Percentiles rank a stretch among this genome's conserved stretches.
These are phyloP conservation scores for Potorous gilbertii DNA, from an alignment of 2,797 vertebrate species.

Conservation along the genomic window DNA sequence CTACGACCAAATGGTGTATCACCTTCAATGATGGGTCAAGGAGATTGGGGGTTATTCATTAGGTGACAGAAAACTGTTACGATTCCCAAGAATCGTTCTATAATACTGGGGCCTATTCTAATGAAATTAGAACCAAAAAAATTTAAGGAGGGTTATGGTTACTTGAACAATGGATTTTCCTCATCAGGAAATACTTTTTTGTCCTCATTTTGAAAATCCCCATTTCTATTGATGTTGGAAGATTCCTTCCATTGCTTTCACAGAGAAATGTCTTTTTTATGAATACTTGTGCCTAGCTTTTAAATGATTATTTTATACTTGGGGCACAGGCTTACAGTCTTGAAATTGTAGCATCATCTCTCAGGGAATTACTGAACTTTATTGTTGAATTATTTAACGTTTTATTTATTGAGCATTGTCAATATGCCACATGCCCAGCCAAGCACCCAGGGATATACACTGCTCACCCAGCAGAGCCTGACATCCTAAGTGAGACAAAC, in stretches of 20 bases:
- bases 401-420: conserved; percentile 6
- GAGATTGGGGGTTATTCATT: neutral
- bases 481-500: conserved; percentile 37
- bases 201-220: neutral
- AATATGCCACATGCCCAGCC: neutral
- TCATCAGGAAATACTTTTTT: neutral
- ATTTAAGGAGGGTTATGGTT: neutral
- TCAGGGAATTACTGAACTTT: conserved; percentile 22
- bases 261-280: neutral
- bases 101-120: neutral
- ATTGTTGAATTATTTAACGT: conserved; percentile 6
- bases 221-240: neutral
- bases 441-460: neutral
- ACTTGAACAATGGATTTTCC: neutral
- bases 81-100: neutral
- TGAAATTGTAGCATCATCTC: neutral
- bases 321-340: neutral
- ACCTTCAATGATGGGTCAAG: neutral
- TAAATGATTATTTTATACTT: neutral
- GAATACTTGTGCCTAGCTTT: neutral
- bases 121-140: neutral
- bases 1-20: neutral
- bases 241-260: neutral
- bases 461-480: neutral
- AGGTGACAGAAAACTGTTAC: neutral